Conservation (phyloP, 2,888 invertebrate species). For the Andrena flavipes region DNA sequence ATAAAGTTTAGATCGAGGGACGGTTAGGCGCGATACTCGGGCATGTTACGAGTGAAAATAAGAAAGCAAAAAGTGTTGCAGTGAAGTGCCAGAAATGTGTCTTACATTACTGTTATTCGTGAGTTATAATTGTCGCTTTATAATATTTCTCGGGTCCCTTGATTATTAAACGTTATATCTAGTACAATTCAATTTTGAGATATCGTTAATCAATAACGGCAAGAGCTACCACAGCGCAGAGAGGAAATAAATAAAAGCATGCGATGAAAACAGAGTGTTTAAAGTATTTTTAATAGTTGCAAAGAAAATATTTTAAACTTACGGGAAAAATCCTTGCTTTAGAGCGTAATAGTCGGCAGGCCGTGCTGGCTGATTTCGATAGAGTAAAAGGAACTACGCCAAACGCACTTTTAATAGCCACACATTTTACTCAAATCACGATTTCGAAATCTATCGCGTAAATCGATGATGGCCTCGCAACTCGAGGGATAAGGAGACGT, state of each 20-base stretch:
- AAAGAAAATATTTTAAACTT: conserved; percentile 28
- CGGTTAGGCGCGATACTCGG: neutral
- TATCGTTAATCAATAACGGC: neutral
- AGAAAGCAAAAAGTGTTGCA: neutral
- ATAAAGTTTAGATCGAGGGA: neutral
- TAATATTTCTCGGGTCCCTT: neutral
- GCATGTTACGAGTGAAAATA: neutral
- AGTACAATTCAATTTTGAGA: neutral
- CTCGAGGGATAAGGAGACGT: neutral
- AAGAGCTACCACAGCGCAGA: neutral
- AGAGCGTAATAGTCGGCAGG: neutral
- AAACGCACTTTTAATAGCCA: neutral
- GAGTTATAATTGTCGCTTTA: too few species aligned
- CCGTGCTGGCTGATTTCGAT: neutral
- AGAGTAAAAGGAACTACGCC: neutral
- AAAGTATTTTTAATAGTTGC: neutral
- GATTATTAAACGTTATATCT: neutral
- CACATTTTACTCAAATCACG: conserved; percentile 29
- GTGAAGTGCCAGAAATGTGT: neutral
- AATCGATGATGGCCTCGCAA: conserved; percentile 15
- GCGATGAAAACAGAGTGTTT: neutral
- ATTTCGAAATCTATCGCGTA: conserved; percentile 2
- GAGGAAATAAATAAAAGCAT: neutral
- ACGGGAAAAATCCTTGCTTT: conserved; percentile 3
- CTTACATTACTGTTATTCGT: neutral